Evolutionary conservation across 2,113 vertebrate species (phyloP).

Genomic region (Halcyon senegalensis): DNA sequence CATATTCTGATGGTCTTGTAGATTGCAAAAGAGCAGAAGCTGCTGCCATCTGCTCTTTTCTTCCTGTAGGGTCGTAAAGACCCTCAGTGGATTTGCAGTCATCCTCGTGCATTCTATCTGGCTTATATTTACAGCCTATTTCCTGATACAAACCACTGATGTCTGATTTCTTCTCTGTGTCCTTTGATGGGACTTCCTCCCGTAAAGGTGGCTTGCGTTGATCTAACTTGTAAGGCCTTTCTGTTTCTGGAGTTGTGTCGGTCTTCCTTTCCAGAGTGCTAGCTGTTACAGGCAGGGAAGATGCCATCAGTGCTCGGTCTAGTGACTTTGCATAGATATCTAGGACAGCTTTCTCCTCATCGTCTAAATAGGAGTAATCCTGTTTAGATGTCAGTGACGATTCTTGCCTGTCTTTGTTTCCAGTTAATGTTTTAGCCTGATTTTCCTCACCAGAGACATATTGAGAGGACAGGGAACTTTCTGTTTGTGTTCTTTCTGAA

Average conservation of each 20-base stretch:
- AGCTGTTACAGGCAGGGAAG: neutral
- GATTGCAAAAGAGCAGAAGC: neutral
- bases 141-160: neutral
- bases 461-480: neutral
- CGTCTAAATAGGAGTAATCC: neutral
- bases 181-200: conserved; percentile 1
- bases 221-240: neutral
- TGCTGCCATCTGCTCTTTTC: neutral
- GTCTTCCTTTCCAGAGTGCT: neutral
- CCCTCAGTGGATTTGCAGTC: neutral
- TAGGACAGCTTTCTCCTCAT: conserved; percentile 28
- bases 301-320: neutral
- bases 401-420: neutral
- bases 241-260: neutral
- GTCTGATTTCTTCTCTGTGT: conserved; percentile 7
- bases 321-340: conserved; percentile 24
- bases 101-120: neutral
- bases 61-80: neutral
- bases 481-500: neutral
- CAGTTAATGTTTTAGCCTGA: neutral
- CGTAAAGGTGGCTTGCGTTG: neutral
- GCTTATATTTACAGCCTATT: neutral
- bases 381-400: neutral
- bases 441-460: neutral
- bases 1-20: neutral